Conservation (phyloP, 2,888 invertebrate genomes). For the Palloptera scutellata region DNA sequence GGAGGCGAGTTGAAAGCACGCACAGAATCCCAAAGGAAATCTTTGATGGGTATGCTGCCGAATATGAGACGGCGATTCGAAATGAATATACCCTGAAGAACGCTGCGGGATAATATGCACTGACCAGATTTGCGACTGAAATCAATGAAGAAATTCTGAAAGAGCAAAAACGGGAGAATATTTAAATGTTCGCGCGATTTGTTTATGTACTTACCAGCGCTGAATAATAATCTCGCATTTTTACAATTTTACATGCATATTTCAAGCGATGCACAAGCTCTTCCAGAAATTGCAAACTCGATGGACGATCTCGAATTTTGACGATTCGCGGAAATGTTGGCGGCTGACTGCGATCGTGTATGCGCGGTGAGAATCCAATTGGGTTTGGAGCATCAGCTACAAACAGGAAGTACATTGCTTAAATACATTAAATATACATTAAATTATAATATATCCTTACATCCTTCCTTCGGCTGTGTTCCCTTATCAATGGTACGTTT, state of each 20-base stretch:
- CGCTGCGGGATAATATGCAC: conserved; percentile 90
- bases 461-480: conserved; percentile 70
- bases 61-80: conserved; percentile 61
- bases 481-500: conserved; percentile 79
- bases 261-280: conserved; percentile 83
- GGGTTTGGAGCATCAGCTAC: conserved; percentile 75
- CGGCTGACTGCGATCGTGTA: conserved; percentile 94
- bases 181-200: neutral
- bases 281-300: conserved; percentile 78
- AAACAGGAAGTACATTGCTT: conserved; percentile 6
- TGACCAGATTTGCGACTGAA: conserved; percentile 87
- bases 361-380: conserved; percentile 96
- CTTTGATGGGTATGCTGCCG: conserved; percentile 70
- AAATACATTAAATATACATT: neutral
- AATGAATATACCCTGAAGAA: conserved; percentile 82
- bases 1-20: conserved; percentile 90
- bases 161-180: conserved; percentile 38
- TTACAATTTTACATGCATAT: conserved; percentile 82
- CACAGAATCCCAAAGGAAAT: conserved; percentile 86
- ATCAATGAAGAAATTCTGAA: conserved; percentile 89
- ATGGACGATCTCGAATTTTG: conserved; percentile 78
- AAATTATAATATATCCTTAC: conserved; percentile 44
- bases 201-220: conserved; percentile 73
- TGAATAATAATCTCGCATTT: conserved; percentile 79
- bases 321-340: conserved; percentile 98